Base-by-base conservation (phyloP, 2,113 vertebrate genomes). In the Taurulus bubalis region DNA sequence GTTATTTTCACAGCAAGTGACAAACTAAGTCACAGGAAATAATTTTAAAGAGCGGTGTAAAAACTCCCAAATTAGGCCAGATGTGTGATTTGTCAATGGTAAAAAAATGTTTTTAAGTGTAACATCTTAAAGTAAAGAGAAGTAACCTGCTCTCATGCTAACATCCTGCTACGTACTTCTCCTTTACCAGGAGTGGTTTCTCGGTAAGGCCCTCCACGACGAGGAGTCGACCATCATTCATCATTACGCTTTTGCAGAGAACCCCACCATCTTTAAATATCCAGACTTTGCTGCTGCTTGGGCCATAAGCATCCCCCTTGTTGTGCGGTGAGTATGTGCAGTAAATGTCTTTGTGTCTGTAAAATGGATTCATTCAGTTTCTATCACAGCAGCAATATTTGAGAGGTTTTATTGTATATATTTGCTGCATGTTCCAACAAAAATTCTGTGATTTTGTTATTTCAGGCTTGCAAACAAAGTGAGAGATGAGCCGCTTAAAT, bases 231-330 rank as follows among this genome's bases (percentile, higher is more conserved):
- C 98, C 86, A 98, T 99, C 91, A 98, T 99, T 91, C 98, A 99
- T 94, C 98, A 99, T 94, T 99, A 99, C 36, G 98, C 97, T 92
- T 99, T 99, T 91, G 97, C 98, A 71, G 98, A 98, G 94, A 97
- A 98, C 87, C 97, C 98, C 62, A 92, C 95, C 5, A 62, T 92
- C 88, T 99, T 99, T 88, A 96, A 98, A 88, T 99, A 97, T 94
- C 98, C 98, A 24, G 98, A 99, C 93, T 99, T 99, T 89, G 94
- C 96, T 86, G 98, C 98, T 66, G 96, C 96, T 69, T 99, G 98
- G 98, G 97, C 95, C 26, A 92, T 99, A 83, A 99, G 98, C 87
- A 89, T 96, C 75, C 95, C 97, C 2, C 96, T 99, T 42, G 89
- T 99, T 72, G 96, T 96, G 90, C 96, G 96, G 98, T 98, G 94